Percentiles rank a stretch among this genome's conserved stretches.
These are phyloP conservation scores for Holacanthella duospinosa DNA, from an alignment of 2,888 invertebrate genomes.

Conservation along the genomic window DNA sequence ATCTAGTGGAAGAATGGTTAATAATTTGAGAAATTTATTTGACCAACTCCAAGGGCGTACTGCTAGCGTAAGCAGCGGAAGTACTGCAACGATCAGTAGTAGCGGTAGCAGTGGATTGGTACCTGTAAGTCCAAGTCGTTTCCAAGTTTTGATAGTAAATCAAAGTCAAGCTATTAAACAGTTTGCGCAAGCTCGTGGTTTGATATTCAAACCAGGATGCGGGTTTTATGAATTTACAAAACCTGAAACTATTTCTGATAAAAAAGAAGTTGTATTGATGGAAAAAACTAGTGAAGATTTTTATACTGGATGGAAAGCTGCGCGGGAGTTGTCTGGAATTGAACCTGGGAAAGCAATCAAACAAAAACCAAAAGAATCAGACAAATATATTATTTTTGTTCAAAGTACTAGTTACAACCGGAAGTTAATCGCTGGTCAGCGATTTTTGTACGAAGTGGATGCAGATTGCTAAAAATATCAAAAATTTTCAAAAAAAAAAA, in stretches of 20 bases:
- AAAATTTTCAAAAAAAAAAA: no score
- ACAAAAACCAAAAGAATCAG: conserved; percentile 12
- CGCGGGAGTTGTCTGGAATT: conserved; percentile 13
- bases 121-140: conserved; percentile 15
- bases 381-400: conserved; percentile 12
- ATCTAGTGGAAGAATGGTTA: conserved; percentile 13
- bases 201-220: conserved; percentile 11
- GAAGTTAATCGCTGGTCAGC: conserved; percentile 13
- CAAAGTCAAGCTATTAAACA: conserved; percentile 10
- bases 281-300: conserved; percentile 13
- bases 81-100: background rate
- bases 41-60: conserved; percentile 7
- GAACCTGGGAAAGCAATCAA: background rate
- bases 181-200: conserved; percentile 12
- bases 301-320: conserved; percentile 16
- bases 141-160: conserved; percentile 14
- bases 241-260: conserved; percentile 13
- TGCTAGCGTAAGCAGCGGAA: background rate
- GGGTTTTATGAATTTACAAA: conserved; percentile 19
- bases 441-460: conserved; percentile 14
- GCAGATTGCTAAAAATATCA: background rate
- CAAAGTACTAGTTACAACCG: conserved; percentile 18
- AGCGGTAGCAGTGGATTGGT: background rate
- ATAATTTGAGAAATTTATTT: conserved; percentile 11
- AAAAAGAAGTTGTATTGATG: conserved; percentile 18